Evolutionary conservation across 2,797 vertebrate genomes (phyloP).

Genomic region (Microtus californicus): DNA sequence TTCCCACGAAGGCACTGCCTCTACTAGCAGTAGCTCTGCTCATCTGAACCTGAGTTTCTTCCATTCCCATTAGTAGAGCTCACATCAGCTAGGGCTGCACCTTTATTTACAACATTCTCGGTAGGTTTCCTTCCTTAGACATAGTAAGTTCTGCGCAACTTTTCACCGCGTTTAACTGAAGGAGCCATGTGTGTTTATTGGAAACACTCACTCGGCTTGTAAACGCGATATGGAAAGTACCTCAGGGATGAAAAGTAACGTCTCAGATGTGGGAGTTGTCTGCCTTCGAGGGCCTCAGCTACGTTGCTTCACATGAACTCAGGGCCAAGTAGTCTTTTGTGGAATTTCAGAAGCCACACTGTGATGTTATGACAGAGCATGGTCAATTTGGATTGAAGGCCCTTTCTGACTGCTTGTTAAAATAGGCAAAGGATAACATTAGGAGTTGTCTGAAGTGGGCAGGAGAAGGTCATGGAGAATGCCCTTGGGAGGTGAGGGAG

Average conservation of each 20-base stretch:
- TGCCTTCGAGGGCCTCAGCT: conserved; percentile 50
- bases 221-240: neutral
- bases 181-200: neutral
- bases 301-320: conserved; percentile 64
- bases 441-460: conserved; percentile 72
- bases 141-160: neutral
- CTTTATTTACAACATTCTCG: neutral
- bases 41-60: too few species aligned
- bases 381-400: conserved; percentile 41
- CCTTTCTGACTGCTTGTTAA: conserved; percentile 64
- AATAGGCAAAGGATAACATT: conserved; percentile 72
- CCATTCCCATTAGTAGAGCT: neutral
- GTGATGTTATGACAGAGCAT: conserved; percentile 47
- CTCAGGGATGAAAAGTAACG: neutral
- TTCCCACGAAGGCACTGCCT: neutral
- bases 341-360: conserved; percentile 76
- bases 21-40: neutral
- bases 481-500: conserved; percentile 28
- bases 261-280: neutral
- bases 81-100: neutral
- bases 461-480: conserved; percentile 63
- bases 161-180: conserved; percentile 14
- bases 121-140: neutral
- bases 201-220: conserved; percentile 1
- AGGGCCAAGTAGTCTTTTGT: conserved; percentile 54